Evolutionary conservation across 1,140 invertebrate genomes (phyloP).

Genomic region (Drosophila arawakana): DNA sequence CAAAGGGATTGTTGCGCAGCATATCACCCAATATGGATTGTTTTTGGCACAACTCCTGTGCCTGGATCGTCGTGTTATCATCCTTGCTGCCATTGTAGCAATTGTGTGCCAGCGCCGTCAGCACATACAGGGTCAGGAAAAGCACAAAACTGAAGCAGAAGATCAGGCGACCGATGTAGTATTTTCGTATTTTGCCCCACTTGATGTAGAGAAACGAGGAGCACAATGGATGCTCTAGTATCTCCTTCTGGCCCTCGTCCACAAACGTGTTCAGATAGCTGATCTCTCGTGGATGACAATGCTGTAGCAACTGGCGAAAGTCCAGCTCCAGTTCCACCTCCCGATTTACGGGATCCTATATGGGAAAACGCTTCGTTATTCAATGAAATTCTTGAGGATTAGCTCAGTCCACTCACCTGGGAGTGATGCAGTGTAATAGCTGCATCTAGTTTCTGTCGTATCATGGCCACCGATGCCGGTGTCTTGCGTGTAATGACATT

Average conservation of each 20-base stretch:
- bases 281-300: constrained; percentile 91
- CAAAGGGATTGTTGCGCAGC: constrained; percentile 88
- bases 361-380: neutral
- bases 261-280: constrained; percentile 93
- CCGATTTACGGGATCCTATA: constrained; percentile 88
- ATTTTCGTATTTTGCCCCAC: constrained; percentile 95
- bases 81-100: constrained; percentile 91
- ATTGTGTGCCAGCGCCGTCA: constrained; percentile 91
- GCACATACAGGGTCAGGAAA: constrained; percentile 90
- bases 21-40: constrained; percentile 90
- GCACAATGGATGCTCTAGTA: constrained; percentile 92
- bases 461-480: constrained; percentile 91
- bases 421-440: constrained; percentile 91
- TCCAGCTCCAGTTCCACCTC: constrained; percentile 93
- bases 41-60: constrained; percentile 89
- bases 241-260: constrained; percentile 93
- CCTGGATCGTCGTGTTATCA: constrained; percentile 88
- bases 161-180: constrained; percentile 91
- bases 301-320: constrained; percentile 91
- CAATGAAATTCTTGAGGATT: neutral
- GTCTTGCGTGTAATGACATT: constrained; percentile 93
- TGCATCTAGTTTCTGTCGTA: constrained; percentile 90
- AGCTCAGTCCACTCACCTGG: constrained; percentile 67
- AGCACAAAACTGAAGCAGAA: constrained; percentile 92
- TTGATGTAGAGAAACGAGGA: constrained; percentile 93